Evolutionary conservation across 1,140 invertebrate species (phyloP), one percentile per base, ranked within the genome.

Genomic region (Spodoptera litura): DNA sequence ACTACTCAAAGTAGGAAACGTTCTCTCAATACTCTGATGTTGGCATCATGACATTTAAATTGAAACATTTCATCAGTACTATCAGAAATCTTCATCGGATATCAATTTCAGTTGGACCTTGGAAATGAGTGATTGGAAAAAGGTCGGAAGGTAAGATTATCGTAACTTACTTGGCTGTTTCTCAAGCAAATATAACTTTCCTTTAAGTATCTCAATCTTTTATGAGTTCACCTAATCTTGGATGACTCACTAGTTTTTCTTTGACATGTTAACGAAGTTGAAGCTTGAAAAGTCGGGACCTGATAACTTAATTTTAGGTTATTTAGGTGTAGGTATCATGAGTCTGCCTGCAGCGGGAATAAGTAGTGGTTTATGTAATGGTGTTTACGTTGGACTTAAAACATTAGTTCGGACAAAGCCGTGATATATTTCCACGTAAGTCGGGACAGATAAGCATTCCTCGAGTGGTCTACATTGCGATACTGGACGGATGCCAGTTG

Each of bases 351-450:
- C 44, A 52, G 25, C 2, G 0, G 11, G 27, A 27, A 53, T 68
- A 31, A 52, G 64, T 5, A 53, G 9, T 49, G 20, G 9, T 38
- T 68, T 68, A 68, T 11, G 49, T 53, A 68, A 68, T 1, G 25
- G 5, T 53, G 64, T 53, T 53, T 52, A 27, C 25, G 15, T 20
- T 52, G 20, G 52, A 25, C 49, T 52, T 53, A 68, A 68, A 68
- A 68, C 64, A 68, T 68, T 68, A 68, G 64, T 68, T 68, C 52
- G 64, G 49, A 68, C 64, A 31, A 53, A 68, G 64, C 49, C 49
- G 44, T 68, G 64, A 68, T 68, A 68, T 68, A 68, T 68, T 68
- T 68, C 49, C 49, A 68, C 11, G 64, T 52, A 20, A 20, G 59
- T 51, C 20, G 49, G 49, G 15, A 51, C 64, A 68, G 64, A 68